Conservation (phyloP, 1,140 invertebrate genomes). For the Lepidurus couesii region DNA sequence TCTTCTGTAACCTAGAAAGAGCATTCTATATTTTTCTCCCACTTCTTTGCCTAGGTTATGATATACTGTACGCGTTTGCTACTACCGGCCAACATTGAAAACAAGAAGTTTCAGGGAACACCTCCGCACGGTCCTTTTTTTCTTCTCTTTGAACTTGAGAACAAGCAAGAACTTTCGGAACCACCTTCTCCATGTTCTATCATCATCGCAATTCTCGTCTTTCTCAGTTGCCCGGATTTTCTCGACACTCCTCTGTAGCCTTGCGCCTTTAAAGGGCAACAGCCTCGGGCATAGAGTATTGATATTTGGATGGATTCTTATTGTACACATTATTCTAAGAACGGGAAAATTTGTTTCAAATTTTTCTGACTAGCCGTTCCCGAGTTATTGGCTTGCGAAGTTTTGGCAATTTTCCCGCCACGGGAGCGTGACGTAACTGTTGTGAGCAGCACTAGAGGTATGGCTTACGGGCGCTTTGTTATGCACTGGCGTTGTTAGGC, state of each 20-base stretch:
- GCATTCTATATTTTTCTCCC: background rate
- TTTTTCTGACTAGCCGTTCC: too few relatives aligned
- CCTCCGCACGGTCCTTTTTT: background rate
- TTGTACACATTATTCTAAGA: too few relatives aligned
- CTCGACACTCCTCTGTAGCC: background rate
- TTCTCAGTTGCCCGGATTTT: background rate
- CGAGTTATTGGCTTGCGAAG: too few relatives aligned
- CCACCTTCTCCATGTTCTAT: slow-evolving; percentile 18
- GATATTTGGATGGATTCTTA: too few relatives aligned
- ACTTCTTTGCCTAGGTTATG: background rate
- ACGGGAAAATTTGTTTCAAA: too few relatives aligned
- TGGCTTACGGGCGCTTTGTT: too few relatives aligned
- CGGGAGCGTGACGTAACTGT: too few relatives aligned
- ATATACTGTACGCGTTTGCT: background rate
- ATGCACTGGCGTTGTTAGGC: too few relatives aligned
- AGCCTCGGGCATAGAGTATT: too few relatives aligned
- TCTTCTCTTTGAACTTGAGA: background rate
- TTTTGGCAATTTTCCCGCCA: too few relatives aligned
- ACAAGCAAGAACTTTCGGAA: background rate
- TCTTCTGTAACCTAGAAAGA: background rate
- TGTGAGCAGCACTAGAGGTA: too few relatives aligned
- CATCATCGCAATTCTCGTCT: background rate
- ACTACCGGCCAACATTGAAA: background rate
- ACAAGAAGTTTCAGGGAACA: background rate
- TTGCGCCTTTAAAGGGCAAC: background rate